Evolutionary conservation across 2,888 invertebrate genomes (phyloP).

Genomic region (Bursaphelenchus okinawaensis): DNA sequence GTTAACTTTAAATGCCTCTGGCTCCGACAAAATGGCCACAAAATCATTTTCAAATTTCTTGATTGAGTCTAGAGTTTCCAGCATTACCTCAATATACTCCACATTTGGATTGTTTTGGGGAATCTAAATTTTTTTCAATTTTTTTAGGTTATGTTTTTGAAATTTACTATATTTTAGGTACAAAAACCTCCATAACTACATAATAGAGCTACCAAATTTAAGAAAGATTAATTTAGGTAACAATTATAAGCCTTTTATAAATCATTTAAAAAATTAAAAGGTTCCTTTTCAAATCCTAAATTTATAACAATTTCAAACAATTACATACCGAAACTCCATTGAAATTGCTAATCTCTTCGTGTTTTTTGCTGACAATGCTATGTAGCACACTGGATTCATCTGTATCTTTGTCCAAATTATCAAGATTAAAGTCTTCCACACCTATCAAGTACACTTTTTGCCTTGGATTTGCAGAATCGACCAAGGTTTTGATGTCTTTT

Average conservation of each 20-base stretch:
- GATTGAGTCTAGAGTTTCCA: not conserved
- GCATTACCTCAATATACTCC: not conserved
- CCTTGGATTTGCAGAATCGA: not conserved
- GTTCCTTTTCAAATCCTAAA: too few relatives aligned
- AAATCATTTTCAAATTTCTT: not conserved
- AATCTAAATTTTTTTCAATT: too few relatives aligned
- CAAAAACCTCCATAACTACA: too few relatives aligned
- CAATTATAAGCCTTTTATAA: too few relatives aligned
- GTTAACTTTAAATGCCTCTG: not conserved
- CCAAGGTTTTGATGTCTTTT: not conserved
- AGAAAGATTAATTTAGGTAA: too few relatives aligned
- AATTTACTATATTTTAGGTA: too few relatives aligned
- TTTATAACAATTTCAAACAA: not conserved
- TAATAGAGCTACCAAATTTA: too few relatives aligned
- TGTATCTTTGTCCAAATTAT: not conserved
- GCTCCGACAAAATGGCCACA: not conserved
- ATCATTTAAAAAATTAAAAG: too few relatives aligned
- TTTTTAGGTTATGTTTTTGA: too few relatives aligned
- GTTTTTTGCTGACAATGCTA: not conserved
- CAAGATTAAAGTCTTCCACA: not conserved
- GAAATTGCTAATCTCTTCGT: not conserved
- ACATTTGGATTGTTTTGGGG: not conserved
- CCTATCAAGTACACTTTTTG: not conserved
- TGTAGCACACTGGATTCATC: not conserved
- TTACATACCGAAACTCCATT: not conserved